These are phyloP conservation scores for Colinus virginianus DNA, from an alignment of 2,113 vertebrate species.

Conservation along the genomic window DNA sequence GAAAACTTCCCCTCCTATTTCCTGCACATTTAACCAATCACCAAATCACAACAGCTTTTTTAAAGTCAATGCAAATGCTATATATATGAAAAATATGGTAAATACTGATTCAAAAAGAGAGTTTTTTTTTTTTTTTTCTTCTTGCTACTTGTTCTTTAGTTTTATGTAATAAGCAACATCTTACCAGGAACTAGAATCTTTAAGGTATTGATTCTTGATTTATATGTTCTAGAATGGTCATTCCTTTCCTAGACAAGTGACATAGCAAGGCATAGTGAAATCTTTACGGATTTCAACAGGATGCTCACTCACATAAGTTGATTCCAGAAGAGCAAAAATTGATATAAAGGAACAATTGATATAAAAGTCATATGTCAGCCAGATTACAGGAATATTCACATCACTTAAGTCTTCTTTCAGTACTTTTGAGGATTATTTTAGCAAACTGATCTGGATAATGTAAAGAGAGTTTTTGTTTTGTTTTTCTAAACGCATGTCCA, in stretches of 20 bases:
- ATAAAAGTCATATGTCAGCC: not conserved
- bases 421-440: not conserved
- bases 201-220: not conserved
- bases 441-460: not conserved
- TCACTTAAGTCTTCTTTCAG: not conserved
- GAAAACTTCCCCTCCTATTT: not conserved
- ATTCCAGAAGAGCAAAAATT: not conserved
- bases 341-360: not conserved
- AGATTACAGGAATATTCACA: not conserved
- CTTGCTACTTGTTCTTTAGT: not conserved
- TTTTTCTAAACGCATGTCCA: not conserved
- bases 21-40: not conserved
- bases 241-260: not conserved
- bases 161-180: not conserved
- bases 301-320: not conserved
- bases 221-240: not conserved
- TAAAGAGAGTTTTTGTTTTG: not conserved
- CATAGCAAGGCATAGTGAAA: not conserved
- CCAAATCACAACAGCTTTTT: not conserved
- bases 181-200: not conserved
- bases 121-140: not conserved
- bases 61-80: not conserved
- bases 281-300: not conserved
- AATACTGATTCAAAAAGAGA: not conserved
- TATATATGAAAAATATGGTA: not conserved